These are phyloP conservation scores for Fukomys damarensis DNA, from an alignment of 2,113 vertebrate species.

Conservation along the genomic window DNA sequence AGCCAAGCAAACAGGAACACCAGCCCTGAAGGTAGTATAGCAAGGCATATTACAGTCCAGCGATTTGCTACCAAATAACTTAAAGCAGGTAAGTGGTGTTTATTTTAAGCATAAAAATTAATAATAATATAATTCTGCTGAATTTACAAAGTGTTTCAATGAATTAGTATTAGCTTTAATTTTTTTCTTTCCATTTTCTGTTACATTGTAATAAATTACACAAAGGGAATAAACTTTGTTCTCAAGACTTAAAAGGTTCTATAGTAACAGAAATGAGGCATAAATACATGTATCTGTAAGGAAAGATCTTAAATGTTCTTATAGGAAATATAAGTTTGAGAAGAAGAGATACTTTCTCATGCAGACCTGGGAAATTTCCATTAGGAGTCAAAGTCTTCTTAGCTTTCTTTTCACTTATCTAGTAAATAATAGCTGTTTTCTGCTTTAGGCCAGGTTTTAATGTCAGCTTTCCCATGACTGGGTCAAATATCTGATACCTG, in stretches of 20 bases:
- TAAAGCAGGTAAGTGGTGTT: neutral
- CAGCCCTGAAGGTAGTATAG: neutral
- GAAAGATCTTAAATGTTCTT: neutral
- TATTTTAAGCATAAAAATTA: neutral
- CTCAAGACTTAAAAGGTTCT: neutral
- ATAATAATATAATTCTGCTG: neutral
- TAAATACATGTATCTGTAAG: neutral
- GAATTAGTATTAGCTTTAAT: constrained; percentile 44
- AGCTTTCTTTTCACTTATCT: neutral
- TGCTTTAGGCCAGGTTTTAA: neutral
- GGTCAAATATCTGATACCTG: neutral
- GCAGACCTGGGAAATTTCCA: neutral
- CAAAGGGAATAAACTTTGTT: neutral
- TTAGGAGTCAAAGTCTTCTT: neutral
- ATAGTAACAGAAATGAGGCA: neutral
- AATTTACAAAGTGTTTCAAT: neutral
- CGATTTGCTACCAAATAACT: neutral
- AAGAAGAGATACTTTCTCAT: neutral
- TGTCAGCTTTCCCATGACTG: neutral
- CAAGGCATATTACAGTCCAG: neutral
- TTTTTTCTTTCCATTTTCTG: neutral
- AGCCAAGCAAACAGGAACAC: neutral
- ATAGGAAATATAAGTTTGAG: neutral
- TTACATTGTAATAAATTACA: neutral
- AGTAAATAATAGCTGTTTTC: neutral